Evolutionary conservation across 2,797 vertebrate species (phyloP), one percentile per base, ranked within the genome.

Genomic region (Acomys russatus): DNA sequence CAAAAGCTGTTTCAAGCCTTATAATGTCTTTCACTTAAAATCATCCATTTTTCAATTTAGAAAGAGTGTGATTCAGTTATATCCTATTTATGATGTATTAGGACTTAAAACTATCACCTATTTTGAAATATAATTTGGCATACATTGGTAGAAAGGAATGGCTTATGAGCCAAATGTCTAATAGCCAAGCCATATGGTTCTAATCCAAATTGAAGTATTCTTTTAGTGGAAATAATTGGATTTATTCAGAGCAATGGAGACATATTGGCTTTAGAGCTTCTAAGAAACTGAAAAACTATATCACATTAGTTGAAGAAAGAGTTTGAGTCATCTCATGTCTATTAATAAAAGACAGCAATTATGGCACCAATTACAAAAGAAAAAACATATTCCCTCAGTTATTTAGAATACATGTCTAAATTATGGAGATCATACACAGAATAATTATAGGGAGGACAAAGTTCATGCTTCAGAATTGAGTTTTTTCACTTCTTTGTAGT

Each of bases 51-150:
- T 88, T 96, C 76, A 97, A 90, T 94, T 97, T 97, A 96, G 85
- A 92, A 94, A 96, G 88, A 77, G 11, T 95, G 95, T 94, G 90
- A 83, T 96, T 97, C 68, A 93, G 44, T 95, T 95, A 74, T 92
- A 23, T 92, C n/a, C 49, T 86, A 71, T 95, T 86, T 96, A 95
- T 96, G 85, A 93, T 97, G 96, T 95, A 82, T 92, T 95, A 94
- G 54, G 88, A 84, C 94, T 97, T 95, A 88, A 98, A 97, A 97
- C 97, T 97, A 97, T 94, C 92, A 95, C 66, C 92, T 94, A 73
- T 95, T 97, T 97, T 96, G 91, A 96, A 94, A 96, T 96, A 92
- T 97, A 97, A 96, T 95, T 97, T 92, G 95, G 71, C 59, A 89
- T 61, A 96, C 35, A 94, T 68, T 95, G 91, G 83, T 97, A 93